phyloP scores from a whole-genome alignment of 2,888 invertebrate species.

The Drosophila mayaguana region DNA sequence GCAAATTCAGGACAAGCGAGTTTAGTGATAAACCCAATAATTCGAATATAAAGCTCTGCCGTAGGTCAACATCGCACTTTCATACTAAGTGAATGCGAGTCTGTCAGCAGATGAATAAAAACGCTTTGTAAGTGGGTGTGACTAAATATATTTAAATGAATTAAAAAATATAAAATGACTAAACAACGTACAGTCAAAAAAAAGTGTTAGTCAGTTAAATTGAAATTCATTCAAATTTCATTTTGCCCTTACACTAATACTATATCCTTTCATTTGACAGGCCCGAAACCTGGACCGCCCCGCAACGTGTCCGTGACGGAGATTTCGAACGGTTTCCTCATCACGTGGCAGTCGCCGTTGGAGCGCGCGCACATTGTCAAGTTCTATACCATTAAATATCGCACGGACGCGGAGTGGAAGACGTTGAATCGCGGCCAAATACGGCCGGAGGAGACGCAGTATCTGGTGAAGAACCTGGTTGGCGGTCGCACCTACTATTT shows the following conservation, averaged over 20 bases:
- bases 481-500: slow-evolving; percentile 97
- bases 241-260: not conserved
- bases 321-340: slow-evolving; percentile 94
- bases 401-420: slow-evolving; percentile 95
- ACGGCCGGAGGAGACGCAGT: slow-evolving; percentile 94
- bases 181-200: too few relatives aligned
- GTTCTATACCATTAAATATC: slow-evolving; percentile 96
- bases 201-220: too few relatives aligned
- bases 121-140: too few relatives aligned
- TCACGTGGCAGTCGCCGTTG: slow-evolving; percentile 94
- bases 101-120: too few relatives aligned
- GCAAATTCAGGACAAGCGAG: not conserved
- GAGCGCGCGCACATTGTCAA: slow-evolving; percentile 93
- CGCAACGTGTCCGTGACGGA: slow-evolving; percentile 95
- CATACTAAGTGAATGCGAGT: too few relatives aligned
- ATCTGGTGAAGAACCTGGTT: slow-evolving; percentile 96
- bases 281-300: slow-evolving; percentile 96
- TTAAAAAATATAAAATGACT: too few relatives aligned
- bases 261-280: slow-evolving; percentile 85
- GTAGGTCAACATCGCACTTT: not conserved
- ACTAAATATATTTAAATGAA: too few relatives aligned
- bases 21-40: not conserved
- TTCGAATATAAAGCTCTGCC: not conserved
- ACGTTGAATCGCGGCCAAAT: slow-evolving; percentile 94
- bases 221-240: not conserved